Conservation (phyloP, 2,113 vertebrate genomes). For the Taxidea taxus region DNA sequence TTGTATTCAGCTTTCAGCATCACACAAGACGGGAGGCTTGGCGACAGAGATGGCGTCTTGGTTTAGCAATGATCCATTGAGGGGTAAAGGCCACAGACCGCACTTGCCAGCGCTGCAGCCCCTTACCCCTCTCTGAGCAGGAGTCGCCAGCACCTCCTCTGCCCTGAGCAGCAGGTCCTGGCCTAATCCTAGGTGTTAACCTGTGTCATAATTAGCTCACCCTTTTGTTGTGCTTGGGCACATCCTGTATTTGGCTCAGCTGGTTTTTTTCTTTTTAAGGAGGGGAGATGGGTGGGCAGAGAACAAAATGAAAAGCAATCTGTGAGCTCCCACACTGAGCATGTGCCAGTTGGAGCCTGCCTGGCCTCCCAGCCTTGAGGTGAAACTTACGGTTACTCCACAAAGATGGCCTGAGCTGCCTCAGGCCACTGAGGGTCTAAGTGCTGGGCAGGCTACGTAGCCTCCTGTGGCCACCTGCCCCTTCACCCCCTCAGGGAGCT, state of each 20-base stretch:
- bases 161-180: not conserved
- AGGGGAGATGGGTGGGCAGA: not conserved
- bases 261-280: not conserved
- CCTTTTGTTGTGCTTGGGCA: not conserved
- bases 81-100: not conserved
- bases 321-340: not conserved
- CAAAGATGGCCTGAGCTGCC: not conserved
- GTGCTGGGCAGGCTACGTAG: not conserved
- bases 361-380: not conserved
- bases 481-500: not conserved
- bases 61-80: not conserved
- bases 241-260: not conserved
- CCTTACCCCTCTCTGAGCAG: not conserved
- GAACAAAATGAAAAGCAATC: not conserved
- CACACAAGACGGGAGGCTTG: not conserved
- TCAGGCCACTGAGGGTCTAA: fast-evolving
- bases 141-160: not conserved
- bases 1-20: not conserved
- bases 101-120: no score
- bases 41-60: not conserved
- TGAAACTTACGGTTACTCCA: not conserved
- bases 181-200: not conserved
- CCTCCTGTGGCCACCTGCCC: not conserved
- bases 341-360: not conserved
- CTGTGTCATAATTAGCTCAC: not conserved